A percentile compares a stretch with the other conserved stretches of the same genome.
Conservation (phyloP, 2,797 vertebrate species). For the Gymnodraco acuticeps region DNA sequence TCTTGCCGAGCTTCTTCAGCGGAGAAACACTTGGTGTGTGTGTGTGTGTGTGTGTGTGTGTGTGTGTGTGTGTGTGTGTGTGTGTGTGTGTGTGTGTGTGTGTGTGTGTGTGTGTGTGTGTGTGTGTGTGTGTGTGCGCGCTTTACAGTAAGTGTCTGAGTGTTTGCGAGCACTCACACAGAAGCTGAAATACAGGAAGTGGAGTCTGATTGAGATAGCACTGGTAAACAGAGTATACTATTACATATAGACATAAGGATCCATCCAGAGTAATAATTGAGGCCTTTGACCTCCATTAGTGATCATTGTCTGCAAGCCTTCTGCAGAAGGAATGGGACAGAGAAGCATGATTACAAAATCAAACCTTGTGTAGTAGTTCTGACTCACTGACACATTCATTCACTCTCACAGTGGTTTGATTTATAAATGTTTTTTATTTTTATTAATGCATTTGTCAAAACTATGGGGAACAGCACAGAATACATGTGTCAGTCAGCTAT, state of each 20-base stretch:
- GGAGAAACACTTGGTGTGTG: too few relatives aligned
- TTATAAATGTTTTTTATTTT: background rate
- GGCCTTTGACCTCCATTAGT: constrained; percentile 7
- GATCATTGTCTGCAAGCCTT: background rate
- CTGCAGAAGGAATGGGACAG: constrained; percentile 3
- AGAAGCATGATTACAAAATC: background rate
- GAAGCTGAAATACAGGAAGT: constrained; percentile 3
- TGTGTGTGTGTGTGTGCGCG: background rate
- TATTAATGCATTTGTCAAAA: background rate
- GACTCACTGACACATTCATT: background rate
- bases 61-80: too few relatives aligned
- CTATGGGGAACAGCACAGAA: background rate
- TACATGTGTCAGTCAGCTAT: constrained; percentile 3
- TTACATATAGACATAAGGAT: constrained; percentile 9
- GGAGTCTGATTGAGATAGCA: constrained; percentile 6
- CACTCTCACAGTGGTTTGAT: background rate
- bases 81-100: too few relatives aligned
- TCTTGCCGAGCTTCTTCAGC: constrained; percentile 4
- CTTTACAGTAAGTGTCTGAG: background rate
- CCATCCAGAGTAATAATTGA: constrained; percentile 7
- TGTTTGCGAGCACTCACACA: background rate
- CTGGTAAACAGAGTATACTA: constrained; percentile 22
- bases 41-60: background rate
- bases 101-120: too few relatives aligned
- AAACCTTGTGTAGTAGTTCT: background rate